Percentiles rank a stretch among this genome's conserved stretches.
Evolutionary conservation across 2,113 vertebrate species (phyloP).

Genomic region (Thamnophis sirtalis): DNA sequence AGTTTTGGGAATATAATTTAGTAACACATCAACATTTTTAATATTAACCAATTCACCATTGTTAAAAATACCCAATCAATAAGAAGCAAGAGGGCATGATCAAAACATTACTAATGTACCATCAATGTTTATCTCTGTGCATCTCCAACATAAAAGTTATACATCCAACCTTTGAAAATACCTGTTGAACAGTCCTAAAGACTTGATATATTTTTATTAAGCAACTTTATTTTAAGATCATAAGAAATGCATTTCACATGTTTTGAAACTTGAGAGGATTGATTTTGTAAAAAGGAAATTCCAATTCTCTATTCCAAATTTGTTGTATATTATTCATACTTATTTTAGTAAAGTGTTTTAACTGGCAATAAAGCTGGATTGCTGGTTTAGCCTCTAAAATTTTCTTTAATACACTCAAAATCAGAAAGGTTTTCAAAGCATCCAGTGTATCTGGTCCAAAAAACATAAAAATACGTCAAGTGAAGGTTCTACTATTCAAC

Average conservation of each 20-base stretch:
- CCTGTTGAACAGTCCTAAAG: neutral
- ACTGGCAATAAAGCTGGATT: neutral
- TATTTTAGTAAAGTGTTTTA: neutral
- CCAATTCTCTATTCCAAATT: neutral
- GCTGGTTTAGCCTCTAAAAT: neutral
- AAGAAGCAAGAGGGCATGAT: neutral
- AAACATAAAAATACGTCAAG: neutral
- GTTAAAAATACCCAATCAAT: neutral
- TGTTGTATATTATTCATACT: neutral
- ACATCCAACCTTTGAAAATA: neutral
- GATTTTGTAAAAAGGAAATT: neutral
- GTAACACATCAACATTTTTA: neutral
- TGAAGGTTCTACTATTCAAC: neutral
- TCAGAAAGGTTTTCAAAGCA: neutral
- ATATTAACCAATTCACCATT: neutral
- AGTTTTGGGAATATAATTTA: neutral
- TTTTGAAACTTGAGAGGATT: neutral
- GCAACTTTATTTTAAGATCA: neutral
- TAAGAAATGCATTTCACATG: neutral
- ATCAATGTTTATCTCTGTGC: neutral
- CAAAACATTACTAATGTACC: neutral
- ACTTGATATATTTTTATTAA: neutral
- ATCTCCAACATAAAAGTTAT: neutral
- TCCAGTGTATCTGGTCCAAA: neutral
- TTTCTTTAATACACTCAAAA: neutral